Evolutionary conservation across 2,113 vertebrate species (phyloP).

Genomic region (rat (Rattus norvegicus)): DNA sequence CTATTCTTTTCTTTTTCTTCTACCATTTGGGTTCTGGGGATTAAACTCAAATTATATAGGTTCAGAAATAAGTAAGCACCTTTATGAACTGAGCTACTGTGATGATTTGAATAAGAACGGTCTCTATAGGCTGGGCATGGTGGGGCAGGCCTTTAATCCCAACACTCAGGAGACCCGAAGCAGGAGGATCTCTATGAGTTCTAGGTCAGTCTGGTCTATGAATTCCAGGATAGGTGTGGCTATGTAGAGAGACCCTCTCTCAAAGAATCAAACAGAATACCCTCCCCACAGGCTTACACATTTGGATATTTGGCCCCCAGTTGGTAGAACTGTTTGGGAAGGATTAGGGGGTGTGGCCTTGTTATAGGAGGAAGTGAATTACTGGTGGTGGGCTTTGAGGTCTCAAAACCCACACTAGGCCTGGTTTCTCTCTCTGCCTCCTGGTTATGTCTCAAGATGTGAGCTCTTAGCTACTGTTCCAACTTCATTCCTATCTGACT

Average conservation of each 20-base stretch:
- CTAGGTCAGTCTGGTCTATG: neutral
- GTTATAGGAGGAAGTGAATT: neutral
- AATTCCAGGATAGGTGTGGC: neutral
- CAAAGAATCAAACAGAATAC: neutral
- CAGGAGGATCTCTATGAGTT: neutral
- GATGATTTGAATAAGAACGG: neutral
- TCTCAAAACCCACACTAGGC: neutral
- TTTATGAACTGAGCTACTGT: neutral
- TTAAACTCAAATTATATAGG: neutral
- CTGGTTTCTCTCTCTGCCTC: neutral
- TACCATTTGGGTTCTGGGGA: neutral
- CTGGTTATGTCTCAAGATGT: neutral
- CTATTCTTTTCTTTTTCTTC: neutral
- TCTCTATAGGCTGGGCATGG: neutral
- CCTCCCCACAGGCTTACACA: neutral
- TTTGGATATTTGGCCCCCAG: neutral
- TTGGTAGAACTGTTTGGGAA: neutral
- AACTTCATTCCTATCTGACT: neutral
- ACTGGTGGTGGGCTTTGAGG: neutral
- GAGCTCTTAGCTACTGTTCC: neutral
- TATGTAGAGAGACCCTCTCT: neutral
- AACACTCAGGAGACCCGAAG: neutral
- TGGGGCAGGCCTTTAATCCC: neutral
- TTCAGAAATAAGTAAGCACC: neutral
- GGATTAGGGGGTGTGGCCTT: neutral